Evolutionary conservation across 2,888 invertebrate species (phyloP).

Genomic region (Leuctra nigra): DNA sequence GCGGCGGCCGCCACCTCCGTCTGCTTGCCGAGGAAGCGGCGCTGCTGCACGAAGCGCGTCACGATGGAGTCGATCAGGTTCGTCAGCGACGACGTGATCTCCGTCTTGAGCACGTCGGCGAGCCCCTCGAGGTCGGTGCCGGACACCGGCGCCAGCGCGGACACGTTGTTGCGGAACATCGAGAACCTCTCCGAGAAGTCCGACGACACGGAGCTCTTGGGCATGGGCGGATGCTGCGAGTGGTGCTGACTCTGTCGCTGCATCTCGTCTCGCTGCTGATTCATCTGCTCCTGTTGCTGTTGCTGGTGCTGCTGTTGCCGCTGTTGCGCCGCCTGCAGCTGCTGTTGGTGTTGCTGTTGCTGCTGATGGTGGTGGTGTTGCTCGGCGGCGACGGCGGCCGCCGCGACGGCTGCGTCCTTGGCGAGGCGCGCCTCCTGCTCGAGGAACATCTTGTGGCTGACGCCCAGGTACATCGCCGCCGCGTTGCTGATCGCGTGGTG

Average conservation of each 20-base stretch:
- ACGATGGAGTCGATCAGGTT: slow-evolving; percentile 84
- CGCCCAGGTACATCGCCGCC: slow-evolving; percentile 66
- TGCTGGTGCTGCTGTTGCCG: slow-evolving; percentile 49
- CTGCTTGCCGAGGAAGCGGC: slow-evolving; percentile 67
- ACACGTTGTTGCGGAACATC: slow-evolving; percentile 61
- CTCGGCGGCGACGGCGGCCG: slow-evolving; percentile 30
- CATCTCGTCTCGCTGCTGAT: slow-evolving; percentile 50
- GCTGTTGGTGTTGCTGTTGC: slow-evolving; percentile 47
- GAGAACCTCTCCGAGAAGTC: slow-evolving; percentile 73
- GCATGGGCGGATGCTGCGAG: slow-evolving; percentile 40
- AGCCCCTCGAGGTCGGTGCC: slow-evolving; percentile 80
- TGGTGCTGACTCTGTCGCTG: slow-evolving; percentile 42
- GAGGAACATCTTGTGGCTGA: slow-evolving; percentile 69
- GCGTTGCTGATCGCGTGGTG: slow-evolving; percentile 40
- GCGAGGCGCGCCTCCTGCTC: slow-evolving; percentile 73
- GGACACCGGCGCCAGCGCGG: slow-evolving; percentile 47
- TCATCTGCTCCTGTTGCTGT: slow-evolving; percentile 49
- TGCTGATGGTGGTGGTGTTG: slow-evolving; percentile 39
- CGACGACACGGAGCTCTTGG: slow-evolving; percentile 28
- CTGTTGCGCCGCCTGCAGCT: slow-evolving; percentile 44
- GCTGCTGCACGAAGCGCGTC: slow-evolving; percentile 75
- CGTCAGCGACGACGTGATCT: slow-evolving; percentile 77
- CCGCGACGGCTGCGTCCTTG: slow-evolving; percentile 41
- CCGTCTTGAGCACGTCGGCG: slow-evolving; percentile 85
- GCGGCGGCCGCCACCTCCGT: slow-evolving; percentile 61